A percentile compares a stretch with the other conserved stretches of the same genome.
Conservation (phyloP, 2,113 vertebrate genomes). For the Callaeas wilsoni region DNA sequence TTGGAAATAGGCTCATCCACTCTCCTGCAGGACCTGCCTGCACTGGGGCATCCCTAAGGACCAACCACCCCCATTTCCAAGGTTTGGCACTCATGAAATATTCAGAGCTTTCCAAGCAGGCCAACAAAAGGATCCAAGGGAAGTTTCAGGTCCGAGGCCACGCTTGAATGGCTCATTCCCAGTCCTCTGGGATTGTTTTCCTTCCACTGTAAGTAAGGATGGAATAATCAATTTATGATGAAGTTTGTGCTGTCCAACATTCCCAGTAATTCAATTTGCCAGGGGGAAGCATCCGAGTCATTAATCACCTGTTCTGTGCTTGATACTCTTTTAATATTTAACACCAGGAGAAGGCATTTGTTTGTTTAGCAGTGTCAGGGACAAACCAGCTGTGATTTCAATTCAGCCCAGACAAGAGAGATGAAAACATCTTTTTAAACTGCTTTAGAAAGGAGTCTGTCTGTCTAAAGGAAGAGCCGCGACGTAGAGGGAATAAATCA, state of each 20-base stretch:
- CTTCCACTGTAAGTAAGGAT: background rate
- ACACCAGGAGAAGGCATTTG: background rate
- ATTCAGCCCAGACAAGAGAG: background rate
- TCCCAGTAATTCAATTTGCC: slow-evolving; percentile 34
- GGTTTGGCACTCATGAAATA: background rate
- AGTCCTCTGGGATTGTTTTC: background rate
- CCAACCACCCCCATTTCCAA: accelerated
- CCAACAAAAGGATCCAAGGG: background rate
- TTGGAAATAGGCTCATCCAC: background rate
- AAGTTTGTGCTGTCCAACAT: slow-evolving; percentile 19
- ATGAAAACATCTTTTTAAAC: background rate
- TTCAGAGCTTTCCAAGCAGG: background rate
- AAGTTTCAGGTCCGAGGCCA: background rate
- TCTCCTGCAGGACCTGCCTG: background rate
- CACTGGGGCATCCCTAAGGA: accelerated
- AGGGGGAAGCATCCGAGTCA: slow-evolving; percentile 18
- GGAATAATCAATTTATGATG: slow-evolving; percentile 30
- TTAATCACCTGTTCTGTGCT: slow-evolving; percentile 35
- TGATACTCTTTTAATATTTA: slow-evolving; percentile 37
- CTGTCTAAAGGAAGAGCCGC: background rate
- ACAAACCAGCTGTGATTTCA: slow-evolving; percentile 1
- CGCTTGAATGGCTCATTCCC: background rate
- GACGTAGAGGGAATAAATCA: background rate
- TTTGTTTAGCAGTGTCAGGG: slow-evolving; percentile 7
- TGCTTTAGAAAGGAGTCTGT: background rate